Conservation (phyloP, 2,888 invertebrate genomes). For the Pimpla rufipes region DNA sequence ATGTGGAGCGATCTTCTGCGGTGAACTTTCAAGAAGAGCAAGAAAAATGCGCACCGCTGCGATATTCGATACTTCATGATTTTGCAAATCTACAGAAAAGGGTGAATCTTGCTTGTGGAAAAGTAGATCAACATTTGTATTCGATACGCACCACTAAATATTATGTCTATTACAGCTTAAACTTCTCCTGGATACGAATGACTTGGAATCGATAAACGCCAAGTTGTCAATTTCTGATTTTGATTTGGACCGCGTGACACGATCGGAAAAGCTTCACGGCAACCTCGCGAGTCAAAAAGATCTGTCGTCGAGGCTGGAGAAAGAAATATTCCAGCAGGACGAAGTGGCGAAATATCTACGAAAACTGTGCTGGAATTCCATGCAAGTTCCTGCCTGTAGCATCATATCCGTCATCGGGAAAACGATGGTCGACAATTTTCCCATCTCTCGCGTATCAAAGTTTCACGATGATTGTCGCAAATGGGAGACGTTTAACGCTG, state of each 20-base stretch:
- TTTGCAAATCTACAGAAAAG: constrained; percentile 81
- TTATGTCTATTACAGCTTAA: constrained; percentile 73
- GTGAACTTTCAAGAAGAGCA: constrained; percentile 70
- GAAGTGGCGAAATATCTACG: constrained; percentile 87
- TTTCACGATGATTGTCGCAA: constrained; percentile 73
- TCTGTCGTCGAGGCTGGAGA: constrained; percentile 85
- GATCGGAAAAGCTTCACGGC: constrained; percentile 83
- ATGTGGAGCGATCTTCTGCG: constrained; percentile 72
- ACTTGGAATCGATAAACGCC: constrained; percentile 86
- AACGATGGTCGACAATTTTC: constrained; percentile 87
- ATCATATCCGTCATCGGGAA: constrained; percentile 84
- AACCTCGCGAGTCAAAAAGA: constrained; percentile 86
- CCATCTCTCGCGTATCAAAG: constrained; percentile 82
- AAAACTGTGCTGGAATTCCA: constrained; percentile 87
- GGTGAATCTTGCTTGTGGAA: constrained; percentile 57
- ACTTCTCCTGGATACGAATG: constrained; percentile 86
- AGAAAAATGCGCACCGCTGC: constrained; percentile 76
- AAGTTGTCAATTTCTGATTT: constrained; percentile 88
- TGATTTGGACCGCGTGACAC: constrained; percentile 87
- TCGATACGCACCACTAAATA: neutral
- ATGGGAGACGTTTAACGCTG: constrained; percentile 81
- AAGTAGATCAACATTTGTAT: neutral
- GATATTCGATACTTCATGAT: constrained; percentile 81
- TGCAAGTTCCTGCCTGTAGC: constrained; percentile 85
- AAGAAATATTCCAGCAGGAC: constrained; percentile 87